These are phyloP conservation scores for Cyphomyrus plagiostoma DNA, from an alignment of 2,113 vertebrate genomes.

Conservation along the genomic window DNA sequence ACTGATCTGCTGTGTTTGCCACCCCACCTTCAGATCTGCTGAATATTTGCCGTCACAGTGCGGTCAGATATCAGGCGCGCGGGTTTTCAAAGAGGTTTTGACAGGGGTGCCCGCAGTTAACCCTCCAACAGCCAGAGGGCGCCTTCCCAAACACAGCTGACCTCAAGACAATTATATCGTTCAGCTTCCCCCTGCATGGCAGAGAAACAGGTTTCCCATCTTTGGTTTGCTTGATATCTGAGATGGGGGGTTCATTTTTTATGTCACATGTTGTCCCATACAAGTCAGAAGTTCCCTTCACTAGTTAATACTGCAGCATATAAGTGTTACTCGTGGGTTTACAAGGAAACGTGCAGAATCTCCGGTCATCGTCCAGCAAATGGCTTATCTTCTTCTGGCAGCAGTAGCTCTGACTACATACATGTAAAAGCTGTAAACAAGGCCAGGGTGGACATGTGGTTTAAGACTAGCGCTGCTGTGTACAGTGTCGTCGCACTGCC, in stretches of 20 bases:
- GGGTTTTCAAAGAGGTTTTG: conserved; percentile 34
- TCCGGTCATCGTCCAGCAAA: conserved; percentile 53
- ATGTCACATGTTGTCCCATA: conserved; percentile 34
- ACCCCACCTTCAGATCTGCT: conserved; percentile 16
- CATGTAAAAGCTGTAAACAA: conserved; percentile 63
- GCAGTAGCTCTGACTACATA: conserved; percentile 55
- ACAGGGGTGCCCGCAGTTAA: background rate
- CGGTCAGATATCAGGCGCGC: conserved; percentile 28
- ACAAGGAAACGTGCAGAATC: conserved; percentile 55
- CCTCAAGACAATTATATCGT: conserved; percentile 34
- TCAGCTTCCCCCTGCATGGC: conserved; percentile 84
- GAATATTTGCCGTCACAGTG: conserved; percentile 22
- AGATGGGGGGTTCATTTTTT: conserved; percentile 31
- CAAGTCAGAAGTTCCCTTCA: conserved; percentile 41
- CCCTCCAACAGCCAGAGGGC: background rate
- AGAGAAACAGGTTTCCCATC: conserved; percentile 80
- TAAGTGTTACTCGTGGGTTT: conserved; percentile 51
- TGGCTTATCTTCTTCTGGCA: conserved; percentile 57
- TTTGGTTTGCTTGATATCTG: conserved; percentile 73
- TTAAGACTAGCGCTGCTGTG: conserved; percentile 59
- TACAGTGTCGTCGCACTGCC: conserved; percentile 59
- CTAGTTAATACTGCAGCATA: conserved; percentile 68
- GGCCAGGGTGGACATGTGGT: conserved; percentile 63
- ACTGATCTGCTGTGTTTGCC: background rate
- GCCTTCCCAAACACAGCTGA: background rate